Percentiles rank a stretch among this genome's conserved stretches.
Evolutionary conservation across 2,888 invertebrate genomes (phyloP).

Genomic region (Resseliella maxima): DNA sequence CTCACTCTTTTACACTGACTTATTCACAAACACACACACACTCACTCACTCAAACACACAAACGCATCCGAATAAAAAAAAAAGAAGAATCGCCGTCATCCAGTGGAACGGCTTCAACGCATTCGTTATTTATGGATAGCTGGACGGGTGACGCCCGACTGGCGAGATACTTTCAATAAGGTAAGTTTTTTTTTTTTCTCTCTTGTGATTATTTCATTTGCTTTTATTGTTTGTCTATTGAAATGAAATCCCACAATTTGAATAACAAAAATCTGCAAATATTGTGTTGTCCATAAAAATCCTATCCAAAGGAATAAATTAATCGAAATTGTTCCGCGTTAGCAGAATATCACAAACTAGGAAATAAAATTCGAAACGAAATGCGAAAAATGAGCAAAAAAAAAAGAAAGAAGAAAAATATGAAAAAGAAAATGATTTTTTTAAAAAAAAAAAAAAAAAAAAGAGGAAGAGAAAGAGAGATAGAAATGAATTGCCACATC

Average conservation of each 20-base stretch:
- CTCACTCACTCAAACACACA: background rate
- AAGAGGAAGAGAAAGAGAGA: background rate
- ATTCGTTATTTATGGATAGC: conserved; percentile 68
- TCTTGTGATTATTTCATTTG: no score
- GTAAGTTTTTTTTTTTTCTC: conserved; percentile 63
- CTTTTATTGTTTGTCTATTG: background rate
- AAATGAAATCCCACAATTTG: background rate
- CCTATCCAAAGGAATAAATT: conserved; percentile 5
- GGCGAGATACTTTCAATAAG: conserved; percentile 69
- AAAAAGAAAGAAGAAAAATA: background rate
- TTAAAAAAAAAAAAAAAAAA: background rate
- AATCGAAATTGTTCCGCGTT: background rate
- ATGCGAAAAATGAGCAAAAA: no score
- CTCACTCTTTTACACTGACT: background rate
- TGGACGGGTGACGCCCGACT: conserved; percentile 70
- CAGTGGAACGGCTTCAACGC: conserved; percentile 62
- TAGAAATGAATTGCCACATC: conserved; percentile 14
- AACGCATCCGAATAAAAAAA: conserved; percentile 51
- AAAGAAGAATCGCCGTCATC: conserved; percentile 29
- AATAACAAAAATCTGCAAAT: conserved; percentile 16
- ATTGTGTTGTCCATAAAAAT: background rate
- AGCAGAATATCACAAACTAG: background rate
- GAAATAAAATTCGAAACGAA: background rate
- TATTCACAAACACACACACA: background rate
- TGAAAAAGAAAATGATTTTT: background rate